Percentiles rank a stretch among this genome's conserved stretches.
Conservation (phyloP, 2,113 vertebrate species). For the Nyctereutes procyonoides region DNA sequence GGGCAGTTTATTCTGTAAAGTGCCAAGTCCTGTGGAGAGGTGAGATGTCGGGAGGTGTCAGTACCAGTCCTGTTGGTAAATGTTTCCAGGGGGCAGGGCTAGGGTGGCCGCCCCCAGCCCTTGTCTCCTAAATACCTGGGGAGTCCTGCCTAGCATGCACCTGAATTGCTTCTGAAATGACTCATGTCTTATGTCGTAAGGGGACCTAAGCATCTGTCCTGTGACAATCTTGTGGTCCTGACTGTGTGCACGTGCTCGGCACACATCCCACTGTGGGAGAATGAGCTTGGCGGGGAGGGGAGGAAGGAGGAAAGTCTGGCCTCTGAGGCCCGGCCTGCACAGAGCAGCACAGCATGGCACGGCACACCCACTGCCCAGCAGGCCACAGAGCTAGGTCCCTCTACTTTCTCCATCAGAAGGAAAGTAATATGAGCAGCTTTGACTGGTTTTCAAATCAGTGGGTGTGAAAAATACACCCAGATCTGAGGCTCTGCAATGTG, state of each 20-base stretch:
- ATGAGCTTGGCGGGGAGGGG: fast-evolving
- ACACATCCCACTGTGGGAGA: fast-evolving
- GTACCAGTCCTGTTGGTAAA: background rate
- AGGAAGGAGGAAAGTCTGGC: background rate
- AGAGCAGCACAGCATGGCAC: background rate
- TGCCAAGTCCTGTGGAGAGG: background rate
- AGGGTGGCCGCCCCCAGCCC: too few species aligned
- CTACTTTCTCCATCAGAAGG: constrained; percentile 60
- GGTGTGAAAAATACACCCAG: background rate
- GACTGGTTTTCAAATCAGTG: constrained; percentile 53
- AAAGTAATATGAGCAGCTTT: constrained; percentile 55
- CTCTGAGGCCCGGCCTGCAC: background rate
- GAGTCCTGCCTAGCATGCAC: background rate
- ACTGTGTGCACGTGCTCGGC: background rate
- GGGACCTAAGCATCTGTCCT: background rate
- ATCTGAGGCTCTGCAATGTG: background rate
- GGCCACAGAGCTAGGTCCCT: background rate
- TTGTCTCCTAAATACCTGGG: background rate
- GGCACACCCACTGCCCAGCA: fast-evolving
- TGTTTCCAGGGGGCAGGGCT: background rate
- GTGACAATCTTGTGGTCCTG: background rate
- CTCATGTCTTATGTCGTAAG: background rate
- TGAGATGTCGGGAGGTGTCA: background rate
- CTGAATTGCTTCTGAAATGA: background rate
- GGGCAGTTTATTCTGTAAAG: background rate